phyloP scores from a whole-genome alignment of 2,113 vertebrate genomes.

The Sinocyclocheilus maitianheensis region DNA sequence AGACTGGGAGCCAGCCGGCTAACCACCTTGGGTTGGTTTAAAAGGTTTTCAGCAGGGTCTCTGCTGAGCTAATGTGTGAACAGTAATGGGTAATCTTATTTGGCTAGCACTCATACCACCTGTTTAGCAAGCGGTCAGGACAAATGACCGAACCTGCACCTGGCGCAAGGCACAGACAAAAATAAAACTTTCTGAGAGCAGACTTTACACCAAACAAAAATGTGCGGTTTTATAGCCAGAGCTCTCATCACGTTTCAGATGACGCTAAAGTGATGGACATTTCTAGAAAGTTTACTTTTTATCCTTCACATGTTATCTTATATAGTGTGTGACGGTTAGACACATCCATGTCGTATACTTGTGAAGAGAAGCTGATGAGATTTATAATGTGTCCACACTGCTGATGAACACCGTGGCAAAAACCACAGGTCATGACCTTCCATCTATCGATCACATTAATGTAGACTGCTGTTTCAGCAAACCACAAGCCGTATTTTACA shows the following conservation, averaged over 20 bases:
- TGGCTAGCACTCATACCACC: background rate
- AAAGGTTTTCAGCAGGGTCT: background rate
- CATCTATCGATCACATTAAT: slow-evolving; percentile 17
- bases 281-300: background rate
- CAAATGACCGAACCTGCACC: background rate
- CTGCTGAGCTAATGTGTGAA: background rate
- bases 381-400: slow-evolving; percentile 13
- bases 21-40: background rate
- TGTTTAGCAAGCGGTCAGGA: background rate
- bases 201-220: background rate
- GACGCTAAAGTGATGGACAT: background rate
- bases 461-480: slow-evolving; percentile 35
- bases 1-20: background rate
- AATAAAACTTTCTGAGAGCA: background rate
- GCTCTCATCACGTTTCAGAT: background rate
- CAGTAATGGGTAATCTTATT: background rate
- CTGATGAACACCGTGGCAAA: background rate
- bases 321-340: background rate
- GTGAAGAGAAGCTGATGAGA: slow-evolving; percentile 4
- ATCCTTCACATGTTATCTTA: background rate
- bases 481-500: background rate
- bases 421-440: slow-evolving; percentile 38
- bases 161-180: background rate
- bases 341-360: background rate
- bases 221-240: background rate